Base-by-base conservation (phyloP, 2,888 invertebrate genomes). In the Ophion obscuratus region DNA sequence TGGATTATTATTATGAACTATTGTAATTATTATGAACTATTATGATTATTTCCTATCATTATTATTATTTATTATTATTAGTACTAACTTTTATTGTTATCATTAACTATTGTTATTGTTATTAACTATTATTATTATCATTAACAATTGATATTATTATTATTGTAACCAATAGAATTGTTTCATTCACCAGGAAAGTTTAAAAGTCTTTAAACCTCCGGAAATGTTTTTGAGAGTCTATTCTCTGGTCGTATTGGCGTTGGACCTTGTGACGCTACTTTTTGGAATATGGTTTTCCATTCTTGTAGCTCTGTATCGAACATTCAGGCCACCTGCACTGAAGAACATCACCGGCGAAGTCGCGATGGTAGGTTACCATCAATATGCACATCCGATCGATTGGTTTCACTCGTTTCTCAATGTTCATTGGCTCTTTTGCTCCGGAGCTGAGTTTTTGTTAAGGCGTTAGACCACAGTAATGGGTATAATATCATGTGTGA, bases 311-410 rank as follows among this genome's bases (percentile, higher is more conserved):
- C 74, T 94, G 2, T 95, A 95, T 89, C 94, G 95, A 88, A 90
- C 95, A 5, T 94, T 96, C 79, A 94, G 94, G 87, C 96, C 96
- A 83, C 95, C 95, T 36, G 95, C 95, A 1, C 91, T 95, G 87
- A 97, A 97, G 92, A 95, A 95, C 88, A 94, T 97, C 1, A 93
- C 94, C 82, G 95, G 95, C 85, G 96, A 97, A 94, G 95, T 96
- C 47, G 96, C 96, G 36, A 94, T 97, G 94, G 96, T 96, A 94
- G 94, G 88, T 82, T 73, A 20, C 7, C n/a, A 27, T 7, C 2
- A 2, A 53, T 70, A 40, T n/a, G 17, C 66, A 77, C 40, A 7
- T 40, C 6, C 7, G 9, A 7, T 40, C 9, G 14, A 53, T 17
- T 14, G 3, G 17, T 17, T 2, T 53, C 5, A 17, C 17, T 53